A percentile compares a stretch with the other conserved stretches of the same genome.
These are phyloP conservation scores for Nasua narica DNA, from an alignment of 2,797 vertebrate species.

Conservation along the genomic window DNA sequence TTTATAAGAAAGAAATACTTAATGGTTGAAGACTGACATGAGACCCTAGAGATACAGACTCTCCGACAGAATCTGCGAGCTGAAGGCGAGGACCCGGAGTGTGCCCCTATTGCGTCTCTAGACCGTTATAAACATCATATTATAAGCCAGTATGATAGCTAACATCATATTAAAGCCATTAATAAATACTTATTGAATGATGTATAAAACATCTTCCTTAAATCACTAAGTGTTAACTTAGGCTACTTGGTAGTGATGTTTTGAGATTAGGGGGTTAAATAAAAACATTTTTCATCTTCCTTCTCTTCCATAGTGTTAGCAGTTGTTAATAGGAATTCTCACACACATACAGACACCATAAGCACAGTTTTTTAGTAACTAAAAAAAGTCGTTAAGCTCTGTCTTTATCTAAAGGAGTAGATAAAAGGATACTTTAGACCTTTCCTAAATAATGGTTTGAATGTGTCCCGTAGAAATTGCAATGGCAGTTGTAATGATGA, in stretches of 20 bases:
- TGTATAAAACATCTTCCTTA: neutral
- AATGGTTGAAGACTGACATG: neutral
- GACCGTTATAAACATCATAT: neutral
- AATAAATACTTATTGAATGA: neutral
- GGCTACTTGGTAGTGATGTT: neutral
- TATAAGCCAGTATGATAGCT: too few relatives aligned
- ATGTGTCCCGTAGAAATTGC: neutral
- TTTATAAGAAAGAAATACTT: neutral
- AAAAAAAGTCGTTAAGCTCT: neutral
- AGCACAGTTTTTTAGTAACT: neutral
- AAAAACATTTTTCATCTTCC: neutral
- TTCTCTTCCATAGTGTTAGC: neutral
- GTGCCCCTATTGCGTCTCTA: rapidly evolving
- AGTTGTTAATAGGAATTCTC: neutral
- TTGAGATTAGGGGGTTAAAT: neutral
- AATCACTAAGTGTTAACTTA: neutral
- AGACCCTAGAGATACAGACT: neutral
- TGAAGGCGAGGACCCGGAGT: neutral
- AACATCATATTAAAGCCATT: neutral
- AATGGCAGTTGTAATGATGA: neutral
- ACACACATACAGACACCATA: neutral
- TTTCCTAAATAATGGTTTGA: neutral
- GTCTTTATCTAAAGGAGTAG: neutral
- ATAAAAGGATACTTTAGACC: neutral
- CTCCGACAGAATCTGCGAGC: neutral